Percentiles rank a stretch among this genome's conserved stretches.
phyloP scores from a whole-genome alignment of 2,888 invertebrate species.

The Ernsta delagoae region DNA sequence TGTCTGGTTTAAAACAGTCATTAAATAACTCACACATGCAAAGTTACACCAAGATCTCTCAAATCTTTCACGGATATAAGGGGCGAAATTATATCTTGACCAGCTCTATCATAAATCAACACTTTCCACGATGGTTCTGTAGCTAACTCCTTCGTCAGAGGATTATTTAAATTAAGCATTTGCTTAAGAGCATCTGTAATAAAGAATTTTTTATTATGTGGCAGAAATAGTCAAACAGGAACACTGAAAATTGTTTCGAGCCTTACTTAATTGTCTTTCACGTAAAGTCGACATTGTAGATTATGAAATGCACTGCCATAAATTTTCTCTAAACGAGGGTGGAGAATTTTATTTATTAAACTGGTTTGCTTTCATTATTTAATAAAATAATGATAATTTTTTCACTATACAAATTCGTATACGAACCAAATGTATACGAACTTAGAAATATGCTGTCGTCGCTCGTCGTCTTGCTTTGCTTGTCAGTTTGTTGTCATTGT shows the following conservation, averaged over 20 bases:
- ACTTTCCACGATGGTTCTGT: slow-evolving; percentile 98
- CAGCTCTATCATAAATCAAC: slow-evolving; percentile 96
- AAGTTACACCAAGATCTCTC: slow-evolving; percentile 97
- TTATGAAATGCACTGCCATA: slow-evolving; percentile 48
- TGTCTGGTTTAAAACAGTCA: neutral
- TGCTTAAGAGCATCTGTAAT: slow-evolving; percentile 94
- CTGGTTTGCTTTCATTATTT: no score
- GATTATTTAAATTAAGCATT: slow-evolving; percentile 97
- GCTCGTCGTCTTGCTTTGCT: no score
- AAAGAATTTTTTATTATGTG: slow-evolving; percentile 17
- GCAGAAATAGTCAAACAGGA: neutral
- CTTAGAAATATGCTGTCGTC: no score
- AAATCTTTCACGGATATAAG: slow-evolving; percentile 97
- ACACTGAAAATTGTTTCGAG: slow-evolving; percentile 40
- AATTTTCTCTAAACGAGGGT: slow-evolving; percentile 40
- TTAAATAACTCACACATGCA: slow-evolving; percentile 94
- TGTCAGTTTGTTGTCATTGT: no score
- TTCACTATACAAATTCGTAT: no score
- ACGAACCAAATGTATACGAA: no score
- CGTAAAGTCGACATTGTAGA: slow-evolving; percentile 87
- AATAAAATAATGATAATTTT: no score
- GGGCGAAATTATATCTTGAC: slow-evolving; percentile 99
- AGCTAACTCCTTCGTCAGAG: slow-evolving; percentile 89
- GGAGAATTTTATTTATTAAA: no score
- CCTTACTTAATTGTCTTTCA: slow-evolving; percentile 89